Conservation (phyloP, 1,140 invertebrate species). For the Hydropsyche tenuis region DNA sequence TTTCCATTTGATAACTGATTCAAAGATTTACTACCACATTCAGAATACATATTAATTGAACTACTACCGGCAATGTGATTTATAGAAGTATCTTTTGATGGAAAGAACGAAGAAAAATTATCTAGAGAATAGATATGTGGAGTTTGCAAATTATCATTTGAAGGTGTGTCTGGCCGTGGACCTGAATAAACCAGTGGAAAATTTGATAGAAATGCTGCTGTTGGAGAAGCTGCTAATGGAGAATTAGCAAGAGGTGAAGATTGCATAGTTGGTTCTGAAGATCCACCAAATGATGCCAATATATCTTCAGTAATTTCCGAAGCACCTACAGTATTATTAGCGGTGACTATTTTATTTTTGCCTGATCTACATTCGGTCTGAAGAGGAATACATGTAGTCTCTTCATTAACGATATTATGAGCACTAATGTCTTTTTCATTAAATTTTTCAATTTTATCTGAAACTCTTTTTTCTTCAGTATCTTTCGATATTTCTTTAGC, state of each 20-base stretch:
- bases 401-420: not conserved
- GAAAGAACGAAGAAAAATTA: constrained; percentile 47
- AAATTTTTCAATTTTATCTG: constrained; percentile 9
- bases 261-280: constrained; percentile 67
- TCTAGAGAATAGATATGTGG: constrained; percentile 47
- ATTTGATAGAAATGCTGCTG: constrained; percentile 76
- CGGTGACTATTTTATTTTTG: constrained; percentile 1
- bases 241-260: constrained; percentile 73
- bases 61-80: constrained; percentile 7
- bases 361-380: not conserved
- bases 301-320: constrained; percentile 74
- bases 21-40: constrained; percentile 35
- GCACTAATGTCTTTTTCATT: not conserved
- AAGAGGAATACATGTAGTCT: not conserved
- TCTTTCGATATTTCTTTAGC: not conserved
- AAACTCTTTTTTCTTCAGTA: not conserved
- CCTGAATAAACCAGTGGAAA: constrained; percentile 73
- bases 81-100: constrained; percentile 38
- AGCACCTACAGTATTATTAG: constrained; percentile 7
- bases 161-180: constrained; percentile 60
- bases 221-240: constrained; percentile 78
- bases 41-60: constrained; percentile 31
- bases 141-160: constrained; percentile 48
- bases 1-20: constrained; percentile 6
- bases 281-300: constrained; percentile 71